Percentiles rank a stretch among this genome's conserved stretches.
These are phyloP conservation scores for Perdita meconis DNA, from an alignment of 2,888 invertebrate species.

Conservation along the genomic window DNA sequence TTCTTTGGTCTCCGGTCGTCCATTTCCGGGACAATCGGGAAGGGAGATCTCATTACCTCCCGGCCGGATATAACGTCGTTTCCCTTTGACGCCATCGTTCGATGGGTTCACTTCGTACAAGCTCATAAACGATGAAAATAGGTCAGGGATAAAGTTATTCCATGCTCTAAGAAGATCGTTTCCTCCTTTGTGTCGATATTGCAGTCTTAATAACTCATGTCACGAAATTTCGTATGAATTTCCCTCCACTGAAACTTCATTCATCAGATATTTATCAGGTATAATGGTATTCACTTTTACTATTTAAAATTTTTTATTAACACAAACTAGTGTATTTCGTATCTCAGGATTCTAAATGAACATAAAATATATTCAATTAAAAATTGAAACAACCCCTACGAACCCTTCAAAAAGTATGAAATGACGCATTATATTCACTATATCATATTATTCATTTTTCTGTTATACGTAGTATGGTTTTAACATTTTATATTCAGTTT, in stretches of 20 bases:
- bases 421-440: too few species aligned
- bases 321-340: too few species aligned
- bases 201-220: conserved; percentile 46
- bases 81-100: conserved; percentile 66
- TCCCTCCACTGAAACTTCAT: neutral
- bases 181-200: conserved; percentile 48
- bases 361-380: too few species aligned
- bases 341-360: too few species aligned
- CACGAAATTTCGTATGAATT: conserved; percentile 41
- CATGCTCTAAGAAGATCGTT: conserved; percentile 37
- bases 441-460: too few species aligned
- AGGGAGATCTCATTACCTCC: conserved; percentile 60
- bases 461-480: too few species aligned
- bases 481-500: too few species aligned
- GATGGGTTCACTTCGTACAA: conserved; percentile 59
- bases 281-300: neutral
- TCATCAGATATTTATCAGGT: neutral
- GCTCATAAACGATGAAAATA: conserved; percentile 62
- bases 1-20: conserved; percentile 20
- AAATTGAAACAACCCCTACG: too few species aligned
- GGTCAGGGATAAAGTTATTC: conserved; percentile 67
- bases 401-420: too few species aligned
- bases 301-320: too few species aligned
- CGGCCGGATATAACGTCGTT: conserved; percentile 65
- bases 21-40: conserved; percentile 52